Evolutionary conservation across 2,888 invertebrate genomes (phyloP), one percentile per base, ranked within the genome.

Genomic region (Agonopterix alstromeriana): DNA sequence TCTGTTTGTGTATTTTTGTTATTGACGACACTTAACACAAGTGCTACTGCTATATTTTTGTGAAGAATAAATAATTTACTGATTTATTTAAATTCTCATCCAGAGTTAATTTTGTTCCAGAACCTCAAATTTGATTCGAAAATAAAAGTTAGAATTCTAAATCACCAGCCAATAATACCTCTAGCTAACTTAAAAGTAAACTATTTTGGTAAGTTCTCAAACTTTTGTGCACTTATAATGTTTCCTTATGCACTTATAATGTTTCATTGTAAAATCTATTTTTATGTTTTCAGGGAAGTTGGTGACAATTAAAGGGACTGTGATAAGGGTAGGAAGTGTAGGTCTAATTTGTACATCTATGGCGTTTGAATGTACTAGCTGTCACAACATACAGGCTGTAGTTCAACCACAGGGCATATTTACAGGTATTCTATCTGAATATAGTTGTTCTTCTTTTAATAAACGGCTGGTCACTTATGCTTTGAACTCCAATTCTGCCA

Each of bases 261-360:
- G n/a, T n/a, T n/a, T n/a, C n/a, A n/a, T n/a, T 1, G 0, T 11
- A 42, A 38, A 35, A 35, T 48, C 10, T 38, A 12, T 48, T 48
- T n/a, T 42, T 10, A 11, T 45, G 50, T 46, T 70, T 78, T 52
- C 65, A 93, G 94, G 93, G 4, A 94, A 94, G 77, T 73, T 97
- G 56, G 92, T 96, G 17, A 91, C 94, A 27, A 91, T 97, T 2
- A 92, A 94, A 68, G 98, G 98, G 0, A 96, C 95, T 42, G 95
- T 98, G 0, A 94, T 95, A 52, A 91, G 94, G 71, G 94, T 95
- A 3, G 93, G 95, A 10, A 92, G 92, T 65, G 90, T 93, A 0
- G 94, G 93, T 52, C 91, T 95, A 1, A 82, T 94, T 14, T 93
- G 94, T 58, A 92, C 92, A 7, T 93, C 94, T 76, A 90, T 97